Conservation (phyloP, 2,888 invertebrate genomes). For the Cephus pulcher region DNA sequence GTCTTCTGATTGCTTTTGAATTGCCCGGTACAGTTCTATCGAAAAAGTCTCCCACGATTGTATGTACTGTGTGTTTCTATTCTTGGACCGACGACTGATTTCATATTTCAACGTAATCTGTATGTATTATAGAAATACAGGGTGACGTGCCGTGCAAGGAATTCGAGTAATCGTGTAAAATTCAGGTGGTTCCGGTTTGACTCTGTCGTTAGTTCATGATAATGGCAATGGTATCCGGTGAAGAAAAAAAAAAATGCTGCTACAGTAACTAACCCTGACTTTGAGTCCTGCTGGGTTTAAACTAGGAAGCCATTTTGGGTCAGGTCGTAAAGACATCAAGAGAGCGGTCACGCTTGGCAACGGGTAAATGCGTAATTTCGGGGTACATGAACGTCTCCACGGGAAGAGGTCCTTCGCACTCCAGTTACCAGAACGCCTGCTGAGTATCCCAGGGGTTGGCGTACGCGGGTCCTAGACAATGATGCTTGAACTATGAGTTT, state of each 20-base stretch:
- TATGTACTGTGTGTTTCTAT: background rate
- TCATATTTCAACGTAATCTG: background rate
- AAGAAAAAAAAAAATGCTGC: background rate
- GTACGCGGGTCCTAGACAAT: background rate
- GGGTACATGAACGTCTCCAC: conserved; percentile 54
- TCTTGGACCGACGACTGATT: background rate
- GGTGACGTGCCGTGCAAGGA: background rate
- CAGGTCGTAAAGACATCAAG: conserved; percentile 31
- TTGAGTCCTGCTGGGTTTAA: background rate
- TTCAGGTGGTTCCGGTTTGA: background rate
- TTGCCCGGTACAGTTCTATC: conserved; percentile 16
- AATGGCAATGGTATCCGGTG: background rate
- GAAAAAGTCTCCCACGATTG: conserved; percentile 6
- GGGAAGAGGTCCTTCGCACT: conserved; percentile 28
- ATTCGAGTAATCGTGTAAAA: background rate
- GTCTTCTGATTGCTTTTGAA: conserved; percentile 52
- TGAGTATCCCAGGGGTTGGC: conserved; percentile 2
- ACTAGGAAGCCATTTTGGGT: background rate
- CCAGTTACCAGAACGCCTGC: conserved; percentile 18
- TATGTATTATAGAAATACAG: background rate
- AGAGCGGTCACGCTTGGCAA: conserved; percentile 37
- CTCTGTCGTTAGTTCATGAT: background rate
- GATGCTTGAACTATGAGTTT: background rate
- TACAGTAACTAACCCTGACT: background rate
- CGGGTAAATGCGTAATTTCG: conserved; percentile 57